phyloP scores from a whole-genome alignment of 2,797 vertebrate genomes.

The Xiphophorus birchmanni region DNA sequence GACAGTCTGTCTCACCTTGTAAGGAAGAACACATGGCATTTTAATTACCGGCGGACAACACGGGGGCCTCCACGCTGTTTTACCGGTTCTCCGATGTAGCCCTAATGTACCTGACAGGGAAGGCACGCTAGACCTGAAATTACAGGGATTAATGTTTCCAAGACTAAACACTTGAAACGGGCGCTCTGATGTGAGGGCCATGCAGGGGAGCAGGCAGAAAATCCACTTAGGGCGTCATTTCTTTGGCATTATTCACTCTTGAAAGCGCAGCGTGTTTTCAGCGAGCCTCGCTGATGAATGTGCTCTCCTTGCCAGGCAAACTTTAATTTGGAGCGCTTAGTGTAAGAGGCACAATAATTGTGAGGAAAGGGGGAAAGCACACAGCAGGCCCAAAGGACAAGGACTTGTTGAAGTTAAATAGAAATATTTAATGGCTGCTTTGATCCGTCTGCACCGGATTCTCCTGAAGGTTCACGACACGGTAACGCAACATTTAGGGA shows the following conservation, averaged over 20 bases:
- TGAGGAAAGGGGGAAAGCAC: constrained; percentile 41
- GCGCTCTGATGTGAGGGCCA: constrained; percentile 70
- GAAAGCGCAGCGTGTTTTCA: constrained; percentile 64
- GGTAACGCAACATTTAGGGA: constrained; percentile 5
- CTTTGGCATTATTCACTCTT: constrained; percentile 76
- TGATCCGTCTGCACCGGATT: constrained; percentile 34
- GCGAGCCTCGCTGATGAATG: constrained; percentile 70
- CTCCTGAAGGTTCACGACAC: constrained; percentile 4
- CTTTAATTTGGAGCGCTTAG: constrained; percentile 79
- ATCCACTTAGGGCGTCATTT: constrained; percentile 75
- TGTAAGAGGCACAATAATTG: constrained; percentile 72
- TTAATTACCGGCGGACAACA: constrained; percentile 77
- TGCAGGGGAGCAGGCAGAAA: constrained; percentile 72
- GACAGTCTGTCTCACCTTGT: constrained; percentile 80
- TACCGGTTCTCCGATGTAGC: constrained; percentile 69
- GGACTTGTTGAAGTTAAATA: constrained; percentile 34
- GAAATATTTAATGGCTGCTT: constrained; percentile 40
- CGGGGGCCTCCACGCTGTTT: constrained; percentile 64
- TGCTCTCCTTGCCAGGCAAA: constrained; percentile 61
- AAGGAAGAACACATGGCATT: constrained; percentile 80
- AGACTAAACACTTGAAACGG: constrained; percentile 25
- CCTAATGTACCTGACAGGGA: constrained; percentile 80
- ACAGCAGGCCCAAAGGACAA: constrained; percentile 43
- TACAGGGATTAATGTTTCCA: constrained; percentile 77
- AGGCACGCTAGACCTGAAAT: constrained; percentile 76